These are phyloP conservation scores for Sminthurides aquaticus DNA, from an alignment of 2,888 invertebrate genomes.

Conservation along the genomic window DNA sequence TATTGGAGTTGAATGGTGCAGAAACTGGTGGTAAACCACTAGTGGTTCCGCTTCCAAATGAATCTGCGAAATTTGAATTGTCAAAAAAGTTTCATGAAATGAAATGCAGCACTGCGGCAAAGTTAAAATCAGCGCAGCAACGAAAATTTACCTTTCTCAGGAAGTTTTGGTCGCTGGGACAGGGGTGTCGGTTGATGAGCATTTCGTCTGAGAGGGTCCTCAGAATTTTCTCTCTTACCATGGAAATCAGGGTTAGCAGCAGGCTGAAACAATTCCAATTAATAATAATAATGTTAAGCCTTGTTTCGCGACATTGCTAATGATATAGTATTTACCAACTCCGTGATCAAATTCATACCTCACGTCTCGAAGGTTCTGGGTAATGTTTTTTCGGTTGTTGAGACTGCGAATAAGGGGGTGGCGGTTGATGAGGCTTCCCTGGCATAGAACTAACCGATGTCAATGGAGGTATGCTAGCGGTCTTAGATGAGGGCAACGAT, in stretches of 20 bases:
- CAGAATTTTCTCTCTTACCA: slow-evolving; percentile 11
- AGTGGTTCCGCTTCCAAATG: background rate
- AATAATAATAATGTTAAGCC: too few species aligned
- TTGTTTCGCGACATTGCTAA: too few species aligned
- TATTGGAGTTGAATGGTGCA: slow-evolving; percentile 9
- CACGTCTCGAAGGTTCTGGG: slow-evolving; percentile 11
- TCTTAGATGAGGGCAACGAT: background rate
- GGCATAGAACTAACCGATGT: background rate
- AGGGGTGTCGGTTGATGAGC: too few species aligned
- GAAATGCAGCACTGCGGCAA: too few species aligned
- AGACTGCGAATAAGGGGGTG: slow-evolving; percentile 2
- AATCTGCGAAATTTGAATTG: too few species aligned
- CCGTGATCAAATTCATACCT: slow-evolving; percentile 10
- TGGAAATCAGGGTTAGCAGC: slow-evolving; percentile 8
- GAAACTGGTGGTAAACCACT: slow-evolving; percentile 12
- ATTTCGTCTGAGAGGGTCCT: slow-evolving; percentile 8
- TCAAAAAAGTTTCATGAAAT: too few species aligned
- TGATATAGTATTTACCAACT: too few species aligned
- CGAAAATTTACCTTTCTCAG: too few species aligned
- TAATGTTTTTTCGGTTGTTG: slow-evolving; percentile 21
- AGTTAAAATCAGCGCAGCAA: too few species aligned
- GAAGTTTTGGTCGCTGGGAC: too few species aligned
- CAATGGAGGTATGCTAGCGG: background rate
- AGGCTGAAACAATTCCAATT: too few species aligned
- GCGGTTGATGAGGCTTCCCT: background rate